Evolutionary conservation across 1,140 invertebrate genomes (phyloP).

Genomic region (Cherax destructor): DNA sequence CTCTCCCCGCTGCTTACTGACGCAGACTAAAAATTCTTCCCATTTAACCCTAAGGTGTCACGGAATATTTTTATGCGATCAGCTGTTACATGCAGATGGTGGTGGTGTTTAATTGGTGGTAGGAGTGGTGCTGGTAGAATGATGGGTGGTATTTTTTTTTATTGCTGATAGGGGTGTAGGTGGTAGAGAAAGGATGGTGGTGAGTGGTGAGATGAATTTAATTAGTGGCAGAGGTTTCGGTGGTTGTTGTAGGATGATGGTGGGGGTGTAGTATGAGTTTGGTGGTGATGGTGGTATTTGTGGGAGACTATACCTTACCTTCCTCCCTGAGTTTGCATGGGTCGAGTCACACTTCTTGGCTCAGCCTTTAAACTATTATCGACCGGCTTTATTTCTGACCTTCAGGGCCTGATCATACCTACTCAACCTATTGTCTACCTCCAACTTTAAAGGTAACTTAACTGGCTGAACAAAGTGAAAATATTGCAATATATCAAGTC

Average conservation of each 20-base stretch:
- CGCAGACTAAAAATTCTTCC: slow-evolving; percentile 9
- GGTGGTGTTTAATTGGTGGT: background rate
- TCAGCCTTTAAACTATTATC: too few relatives aligned
- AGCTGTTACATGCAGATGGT: slow-evolving; percentile 52
- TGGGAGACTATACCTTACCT: too few relatives aligned
- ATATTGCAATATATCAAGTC: too few relatives aligned
- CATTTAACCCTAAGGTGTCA: slow-evolving; percentile 23
- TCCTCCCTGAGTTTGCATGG: too few relatives aligned
- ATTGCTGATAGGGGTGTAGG: background rate
- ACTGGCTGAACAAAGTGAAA: too few relatives aligned
- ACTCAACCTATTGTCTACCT: too few relatives aligned
- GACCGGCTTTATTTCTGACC: too few relatives aligned
- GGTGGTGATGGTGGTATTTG: too few relatives aligned
- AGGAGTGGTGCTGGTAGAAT: background rate
- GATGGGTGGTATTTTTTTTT: background rate
- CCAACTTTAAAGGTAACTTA: too few relatives aligned
- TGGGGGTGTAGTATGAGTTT: background rate
- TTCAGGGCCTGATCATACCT: too few relatives aligned
- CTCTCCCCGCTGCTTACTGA: background rate
- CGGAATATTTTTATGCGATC: slow-evolving; percentile 33
- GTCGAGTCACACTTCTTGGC: too few relatives aligned
- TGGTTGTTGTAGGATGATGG: background rate
- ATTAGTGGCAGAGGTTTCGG: background rate
- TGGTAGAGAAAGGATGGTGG: background rate
- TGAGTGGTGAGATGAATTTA: background rate